These are phyloP conservation scores for Tarsius wallacei DNA, from an alignment of 2,797 vertebrate genomes.

Conservation along the genomic window DNA sequence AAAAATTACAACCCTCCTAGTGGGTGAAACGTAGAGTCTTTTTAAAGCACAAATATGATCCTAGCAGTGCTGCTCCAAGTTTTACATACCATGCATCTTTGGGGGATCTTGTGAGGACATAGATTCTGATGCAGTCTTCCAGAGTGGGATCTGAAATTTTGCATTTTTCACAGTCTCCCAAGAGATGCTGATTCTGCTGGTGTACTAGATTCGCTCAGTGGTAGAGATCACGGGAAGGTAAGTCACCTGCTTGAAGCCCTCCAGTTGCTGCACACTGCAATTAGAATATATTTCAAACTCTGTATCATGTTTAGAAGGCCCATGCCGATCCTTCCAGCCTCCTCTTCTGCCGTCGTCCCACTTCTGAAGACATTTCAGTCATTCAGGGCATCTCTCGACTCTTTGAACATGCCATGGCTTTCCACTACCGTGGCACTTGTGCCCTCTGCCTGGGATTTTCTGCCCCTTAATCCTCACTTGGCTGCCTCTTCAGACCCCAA, in stretches of 20 bases:
- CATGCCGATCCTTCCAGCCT: background rate
- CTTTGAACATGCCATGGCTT: background rate
- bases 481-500: background rate
- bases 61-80: background rate
- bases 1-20: background rate
- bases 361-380: background rate
- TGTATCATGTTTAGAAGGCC: background rate
- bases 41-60: background rate
- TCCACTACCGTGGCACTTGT: background rate
- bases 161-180: too few species aligned
- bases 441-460: background rate
- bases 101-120: background rate
- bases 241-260: background rate
- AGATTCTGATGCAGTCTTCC: background rate
- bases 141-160: background rate
- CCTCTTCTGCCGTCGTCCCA: background rate
- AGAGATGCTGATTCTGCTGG: background rate
- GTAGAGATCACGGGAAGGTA: background rate
- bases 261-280: background rate
- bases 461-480: background rate
- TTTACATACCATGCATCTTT: background rate
- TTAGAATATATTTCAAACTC: background rate
- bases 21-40: background rate
- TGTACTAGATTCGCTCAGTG: background rate
- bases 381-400: background rate